Evolutionary conservation across 2,888 invertebrate genomes (phyloP).

Genomic region (Torymus auratus): DNA sequence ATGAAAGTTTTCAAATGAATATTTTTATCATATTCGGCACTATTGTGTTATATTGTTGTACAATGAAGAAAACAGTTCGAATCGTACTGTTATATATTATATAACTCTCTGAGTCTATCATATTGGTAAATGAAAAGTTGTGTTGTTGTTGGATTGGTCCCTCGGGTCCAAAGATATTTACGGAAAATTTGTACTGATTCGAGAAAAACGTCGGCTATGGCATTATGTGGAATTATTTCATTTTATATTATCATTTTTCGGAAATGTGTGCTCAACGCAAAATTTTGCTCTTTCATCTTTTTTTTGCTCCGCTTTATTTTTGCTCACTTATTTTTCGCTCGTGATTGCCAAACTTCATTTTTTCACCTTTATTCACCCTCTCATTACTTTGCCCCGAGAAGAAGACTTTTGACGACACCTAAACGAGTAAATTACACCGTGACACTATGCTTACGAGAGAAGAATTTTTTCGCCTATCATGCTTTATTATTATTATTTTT

Average conservation of each 20-base stretch:
- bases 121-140: not conserved
- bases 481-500: not conserved
- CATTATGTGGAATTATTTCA: not conserved
- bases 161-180: slow-evolving; percentile 45
- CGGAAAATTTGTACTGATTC: slow-evolving; percentile 42
- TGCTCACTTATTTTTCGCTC: not conserved
- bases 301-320: not conserved
- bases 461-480: slow-evolving; percentile 27
- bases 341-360: not conserved
- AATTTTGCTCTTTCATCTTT: slow-evolving; percentile 4
- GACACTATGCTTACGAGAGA: slow-evolving; percentile 44
- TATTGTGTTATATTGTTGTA: too few relatives aligned
- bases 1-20: too few relatives aligned
- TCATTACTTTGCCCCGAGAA: slow-evolving; percentile 36
- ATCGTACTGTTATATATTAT: not conserved
- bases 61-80: not conserved
- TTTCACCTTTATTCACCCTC: not conserved
- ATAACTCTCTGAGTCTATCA: not conserved
- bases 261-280: slow-evolving; percentile 21
- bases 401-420: slow-evolving; percentile 52
- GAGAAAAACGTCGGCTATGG: too few relatives aligned
- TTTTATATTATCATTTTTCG: not conserved
- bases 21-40: too few relatives aligned
- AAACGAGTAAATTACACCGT: slow-evolving; percentile 36
- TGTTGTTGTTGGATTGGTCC: slow-evolving; percentile 41